Base-by-base conservation (phyloP, 2,797 vertebrate species). In the Nyctibius grandis region DNA sequence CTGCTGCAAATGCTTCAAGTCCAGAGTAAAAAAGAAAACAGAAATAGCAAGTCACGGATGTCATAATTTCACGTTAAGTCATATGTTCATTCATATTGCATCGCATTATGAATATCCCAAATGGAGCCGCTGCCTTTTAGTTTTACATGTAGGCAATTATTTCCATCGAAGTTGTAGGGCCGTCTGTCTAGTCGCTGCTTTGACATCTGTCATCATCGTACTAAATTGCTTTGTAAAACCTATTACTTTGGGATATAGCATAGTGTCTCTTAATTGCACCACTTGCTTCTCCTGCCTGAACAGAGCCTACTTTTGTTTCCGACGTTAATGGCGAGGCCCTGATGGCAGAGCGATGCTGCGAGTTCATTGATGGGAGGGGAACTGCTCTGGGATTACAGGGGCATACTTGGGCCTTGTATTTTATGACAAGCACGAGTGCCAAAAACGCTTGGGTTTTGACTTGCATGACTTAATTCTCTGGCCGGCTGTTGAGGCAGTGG, bases 361-460 rank as follows among this genome's bases (percentile, higher is more conserved):
- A 60, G 19, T 7, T 75, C 75, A 3, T 3, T 40, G 64, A 9
- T 53, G 79, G 65, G 70, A 88, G 75, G 61, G 86, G 54, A 76
- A 1, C 68, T 9, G 70, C 91, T 68, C 90, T 68, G 84, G 77
- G 65, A 42, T 73, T 34, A 25, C 72, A 16, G 1, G 10, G 79
- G 23, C 74, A 33, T 53, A 25, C 68, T 48, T 11, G 40, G 38
- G 70, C 70, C 83, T 68, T 57, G 83, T 91, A 19, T 87, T 95
- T 94, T 60, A 57, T 70, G 96, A 74, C 2, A 3, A 19, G 56
- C 85, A 22, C 0, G 19, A 91, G 78, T 88, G 75, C 84, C 93
- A 95, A 9, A 93, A 96, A 95, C 92, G 79, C 94, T 85, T 65
- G 92, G 77, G 88, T 64, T 96, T 63, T 88, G 91, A 92, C 90